Conservation (phyloP, 2,888 invertebrate species). For the Aquatica leii region DNA sequence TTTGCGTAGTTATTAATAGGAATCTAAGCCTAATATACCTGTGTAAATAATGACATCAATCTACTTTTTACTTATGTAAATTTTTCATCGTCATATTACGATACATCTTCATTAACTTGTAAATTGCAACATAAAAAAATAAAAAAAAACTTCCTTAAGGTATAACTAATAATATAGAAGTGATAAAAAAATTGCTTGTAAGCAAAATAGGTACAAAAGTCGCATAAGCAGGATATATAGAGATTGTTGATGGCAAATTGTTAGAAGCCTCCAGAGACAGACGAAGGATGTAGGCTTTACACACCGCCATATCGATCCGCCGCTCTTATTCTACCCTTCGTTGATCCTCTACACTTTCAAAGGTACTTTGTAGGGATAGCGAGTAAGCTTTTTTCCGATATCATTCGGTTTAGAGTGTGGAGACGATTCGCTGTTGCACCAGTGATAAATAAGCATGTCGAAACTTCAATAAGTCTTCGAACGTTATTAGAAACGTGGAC, state of each 20-base stretch:
- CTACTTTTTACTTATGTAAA: no score
- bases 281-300: constrained; percentile 37
- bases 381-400: constrained; percentile 44
- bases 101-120: no score
- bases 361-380: constrained; percentile 46
- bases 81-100: no score
- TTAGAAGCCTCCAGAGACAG: constrained; percentile 39
- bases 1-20: no score
- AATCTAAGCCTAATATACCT: no score
- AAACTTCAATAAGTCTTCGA: constrained; percentile 47
- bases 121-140: no score
- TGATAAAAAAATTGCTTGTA: no score
- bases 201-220: neutral
- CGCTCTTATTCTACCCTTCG: constrained; percentile 41
- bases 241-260: constrained; percentile 44
- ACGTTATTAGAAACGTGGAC: constrained; percentile 40
- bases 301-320: constrained; percentile 39
- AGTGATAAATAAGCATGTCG: constrained; percentile 48
- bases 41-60: no score
- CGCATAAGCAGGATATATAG: constrained; percentile 36
- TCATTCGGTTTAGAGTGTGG: constrained; percentile 45
- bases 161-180: no score
- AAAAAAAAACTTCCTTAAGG: no score
- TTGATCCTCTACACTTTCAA: constrained; percentile 47
- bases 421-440: constrained; percentile 44